Conservation (phyloP, 2,888 invertebrate genomes). For the Salpingus planirostris region DNA sequence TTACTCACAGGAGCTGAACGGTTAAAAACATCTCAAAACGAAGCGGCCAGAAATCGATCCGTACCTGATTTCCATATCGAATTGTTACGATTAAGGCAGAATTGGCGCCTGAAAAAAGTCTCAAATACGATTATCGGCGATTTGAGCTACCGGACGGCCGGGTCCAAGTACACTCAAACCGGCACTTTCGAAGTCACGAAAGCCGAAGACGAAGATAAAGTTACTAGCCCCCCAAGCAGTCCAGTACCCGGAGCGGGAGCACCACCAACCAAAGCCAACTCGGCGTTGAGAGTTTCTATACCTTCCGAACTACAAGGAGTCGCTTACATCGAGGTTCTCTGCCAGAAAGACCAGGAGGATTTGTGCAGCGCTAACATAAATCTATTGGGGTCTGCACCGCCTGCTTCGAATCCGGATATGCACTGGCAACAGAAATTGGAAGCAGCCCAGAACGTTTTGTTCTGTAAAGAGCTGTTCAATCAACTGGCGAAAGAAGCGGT, state of each 20-base stretch:
- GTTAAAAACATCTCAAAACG: conserved; percentile 70
- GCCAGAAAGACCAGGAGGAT: conserved; percentile 91
- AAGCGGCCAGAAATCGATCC: conserved; percentile 66
- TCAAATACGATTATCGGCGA: conserved; percentile 93
- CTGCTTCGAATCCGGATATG: conserved; percentile 62
- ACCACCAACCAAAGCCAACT: conserved; percentile 50
- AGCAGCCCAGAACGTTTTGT: conserved; percentile 92
- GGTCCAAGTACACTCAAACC: conserved; percentile 87
- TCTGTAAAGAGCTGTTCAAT: conserved; percentile 93
- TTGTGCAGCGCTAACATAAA: conserved; percentile 77
- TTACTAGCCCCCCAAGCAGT: conserved; percentile 42
- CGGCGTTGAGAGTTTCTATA: conserved; percentile 82
- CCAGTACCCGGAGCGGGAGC: conserved; percentile 36
- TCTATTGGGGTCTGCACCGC: conserved; percentile 65
- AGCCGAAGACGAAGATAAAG: conserved; percentile 67
- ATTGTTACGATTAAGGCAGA: conserved; percentile 76
- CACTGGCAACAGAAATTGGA: conserved; percentile 97
- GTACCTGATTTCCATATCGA: conserved; percentile 91
- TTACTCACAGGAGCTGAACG: conserved; percentile 80
- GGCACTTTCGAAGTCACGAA: conserved; percentile 95
- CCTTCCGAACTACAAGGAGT: conserved; percentile 93
- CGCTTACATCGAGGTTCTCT: conserved; percentile 91
- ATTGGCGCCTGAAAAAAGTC: conserved; percentile 94
- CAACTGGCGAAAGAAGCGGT: conserved; percentile 92
- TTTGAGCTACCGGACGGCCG: conserved; percentile 90